Evolutionary conservation across 2,113 vertebrate species (phyloP).

Genomic region (Tragulus kanchil): DNA sequence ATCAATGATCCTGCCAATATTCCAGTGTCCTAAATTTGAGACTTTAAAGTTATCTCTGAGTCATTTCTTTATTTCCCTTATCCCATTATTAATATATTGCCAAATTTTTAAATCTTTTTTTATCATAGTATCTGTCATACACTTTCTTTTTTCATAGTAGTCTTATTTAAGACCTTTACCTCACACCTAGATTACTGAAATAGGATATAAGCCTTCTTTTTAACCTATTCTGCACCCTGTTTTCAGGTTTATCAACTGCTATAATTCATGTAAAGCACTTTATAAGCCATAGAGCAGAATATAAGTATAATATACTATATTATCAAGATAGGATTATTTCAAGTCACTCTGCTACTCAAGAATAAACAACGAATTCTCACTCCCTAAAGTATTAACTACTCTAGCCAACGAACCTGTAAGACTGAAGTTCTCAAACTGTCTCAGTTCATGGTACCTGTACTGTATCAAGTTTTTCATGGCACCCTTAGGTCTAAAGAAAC

Average conservation of each 20-base stretch:
- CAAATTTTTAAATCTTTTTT: neutral
- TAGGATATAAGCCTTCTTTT: neutral
- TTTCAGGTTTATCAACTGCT: neutral
- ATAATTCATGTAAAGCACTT: neutral
- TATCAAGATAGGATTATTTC: conserved; percentile 25
- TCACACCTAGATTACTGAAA: neutral
- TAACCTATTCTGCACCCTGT: neutral
- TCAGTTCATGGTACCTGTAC: neutral
- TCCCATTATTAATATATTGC: neutral
- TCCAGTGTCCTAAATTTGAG: neutral
- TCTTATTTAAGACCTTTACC: neutral
- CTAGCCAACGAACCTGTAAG: neutral
- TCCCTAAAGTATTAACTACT: neutral
- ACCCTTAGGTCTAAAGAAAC: neutral
- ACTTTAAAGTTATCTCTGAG: neutral
- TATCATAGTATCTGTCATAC: neutral
- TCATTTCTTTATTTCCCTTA: neutral
- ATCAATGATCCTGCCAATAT: neutral
- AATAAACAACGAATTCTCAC: conserved; percentile 7
- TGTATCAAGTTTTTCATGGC: neutral
- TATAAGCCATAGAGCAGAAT: neutral
- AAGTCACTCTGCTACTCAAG: neutral
- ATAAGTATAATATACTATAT: neutral
- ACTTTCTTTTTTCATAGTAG: neutral
- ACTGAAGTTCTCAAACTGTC: neutral